phyloP scores from a whole-genome alignment of 2,113 vertebrate species.

The Jaculus jaculus region DNA sequence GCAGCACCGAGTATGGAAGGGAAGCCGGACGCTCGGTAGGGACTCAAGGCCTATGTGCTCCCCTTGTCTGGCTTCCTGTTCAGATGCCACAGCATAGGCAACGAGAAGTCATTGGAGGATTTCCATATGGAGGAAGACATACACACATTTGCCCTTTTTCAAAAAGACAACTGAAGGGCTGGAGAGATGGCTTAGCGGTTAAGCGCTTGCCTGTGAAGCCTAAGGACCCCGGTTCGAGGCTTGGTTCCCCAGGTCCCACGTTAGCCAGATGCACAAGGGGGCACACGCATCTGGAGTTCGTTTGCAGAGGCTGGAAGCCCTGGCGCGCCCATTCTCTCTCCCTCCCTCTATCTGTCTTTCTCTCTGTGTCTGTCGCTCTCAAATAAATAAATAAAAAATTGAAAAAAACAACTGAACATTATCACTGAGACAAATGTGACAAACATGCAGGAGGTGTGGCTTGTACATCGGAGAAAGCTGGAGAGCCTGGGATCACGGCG shows the following conservation, averaged over 20 bases:
- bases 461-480: not conserved
- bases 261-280: too few relatives aligned
- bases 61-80: not conserved
- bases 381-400: too few relatives aligned
- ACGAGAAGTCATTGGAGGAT: not conserved
- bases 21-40: not conserved
- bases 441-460: not conserved
- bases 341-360: too few relatives aligned
- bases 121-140: not conserved
- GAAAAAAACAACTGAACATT: not conserved
- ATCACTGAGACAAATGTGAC: not conserved
- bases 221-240: too few relatives aligned
- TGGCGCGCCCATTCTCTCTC: too few relatives aligned
- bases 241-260: too few relatives aligned
- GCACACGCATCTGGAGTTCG: too few relatives aligned
- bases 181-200: too few relatives aligned
- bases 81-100: not conserved
- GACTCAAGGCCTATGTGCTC: not conserved
- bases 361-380: too few relatives aligned
- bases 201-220: too few relatives aligned
- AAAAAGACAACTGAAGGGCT: not conserved
- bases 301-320: too few relatives aligned
- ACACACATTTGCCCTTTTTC: not conserved
- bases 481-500: rapidly evolving
- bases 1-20: too few relatives aligned